Evolutionary conservation across 2,113 vertebrate genomes (phyloP).

Genomic region (Amia ocellicauda): DNA sequence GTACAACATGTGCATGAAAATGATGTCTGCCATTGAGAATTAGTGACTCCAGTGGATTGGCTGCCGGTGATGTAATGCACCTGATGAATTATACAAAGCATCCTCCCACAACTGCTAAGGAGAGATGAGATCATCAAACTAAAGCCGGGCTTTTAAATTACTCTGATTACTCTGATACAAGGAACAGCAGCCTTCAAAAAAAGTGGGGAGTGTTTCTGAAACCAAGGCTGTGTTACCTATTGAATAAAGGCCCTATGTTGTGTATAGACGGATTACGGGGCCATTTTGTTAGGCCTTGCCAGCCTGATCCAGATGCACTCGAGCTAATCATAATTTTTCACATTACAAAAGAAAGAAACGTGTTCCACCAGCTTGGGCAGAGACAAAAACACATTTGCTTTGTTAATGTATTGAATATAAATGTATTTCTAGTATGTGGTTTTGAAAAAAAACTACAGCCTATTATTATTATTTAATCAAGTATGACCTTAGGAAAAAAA

Average conservation of each 20-base stretch:
- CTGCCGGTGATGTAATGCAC: conserved; percentile 55
- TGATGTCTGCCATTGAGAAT: too few relatives aligned
- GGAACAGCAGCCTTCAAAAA: conserved; percentile 13
- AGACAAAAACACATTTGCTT: too few relatives aligned
- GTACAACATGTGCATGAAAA: too few relatives aligned
- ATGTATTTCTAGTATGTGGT: too few relatives aligned
- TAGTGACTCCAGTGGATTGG: conserved; percentile 47
- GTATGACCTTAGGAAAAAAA: too few relatives aligned
- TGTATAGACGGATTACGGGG: neutral
- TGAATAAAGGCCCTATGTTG: conserved; percentile 10
- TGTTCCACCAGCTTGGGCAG: too few relatives aligned
- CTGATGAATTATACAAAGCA: conserved; percentile 48
- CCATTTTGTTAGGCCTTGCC: neutral
- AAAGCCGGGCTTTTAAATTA: conserved; percentile 29
- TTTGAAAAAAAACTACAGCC: too few relatives aligned
- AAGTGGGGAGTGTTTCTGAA: conserved; percentile 14
- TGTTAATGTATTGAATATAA: too few relatives aligned
- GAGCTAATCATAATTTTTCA: neutral
- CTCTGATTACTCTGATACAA: conserved; percentile 25
- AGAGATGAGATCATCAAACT: conserved; percentile 61
- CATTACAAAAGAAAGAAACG: too few relatives aligned
- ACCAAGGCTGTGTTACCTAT: conserved; percentile 16
- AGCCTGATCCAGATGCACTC: neutral
- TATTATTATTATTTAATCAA: too few relatives aligned
- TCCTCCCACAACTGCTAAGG: conserved; percentile 38